Evolutionary conservation across 1,140 invertebrate genomes (phyloP), one percentile per base, ranked within the genome.

Genomic region (Dendrolimus punctatus): DNA sequence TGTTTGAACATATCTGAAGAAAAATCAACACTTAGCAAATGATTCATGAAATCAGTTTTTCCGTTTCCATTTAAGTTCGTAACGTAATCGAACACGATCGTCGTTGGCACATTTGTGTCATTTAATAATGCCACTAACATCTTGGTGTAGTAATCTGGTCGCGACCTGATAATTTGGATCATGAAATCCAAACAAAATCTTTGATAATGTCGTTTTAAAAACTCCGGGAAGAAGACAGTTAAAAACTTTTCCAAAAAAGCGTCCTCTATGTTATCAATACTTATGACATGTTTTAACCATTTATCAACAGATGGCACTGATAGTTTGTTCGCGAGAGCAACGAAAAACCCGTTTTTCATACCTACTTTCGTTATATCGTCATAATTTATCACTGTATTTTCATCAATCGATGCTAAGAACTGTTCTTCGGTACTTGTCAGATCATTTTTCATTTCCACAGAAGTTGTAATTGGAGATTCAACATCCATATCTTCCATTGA

Each of bases 61-160:
- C 64, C 48, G 1, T 51, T 42, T 37, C 40, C 37, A 40, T 67
- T 63, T 51, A 76, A 53, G 5, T 47, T 65, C 4, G 53, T 39
- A 9, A 72, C 39, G 43, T 68, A 76, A 49, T 75, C 71, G 50
- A 68, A 58, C 10, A 81, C 39, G 8, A 76, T 36, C 23, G 49
- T 64, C 42, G 41, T 60, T 23, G 62, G 47, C 36, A 75, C 51
- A 0, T 71, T 57, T 6, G 39, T 23, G 48, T 71, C 60, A 55
- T 64, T 64, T 2, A 77, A 45, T n/a, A 80, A n/a, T 4, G 51
- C 46, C 41, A 49, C 39, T 5, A 78, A 53, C 6, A 76, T 37
- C 38, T 40, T 40, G 53, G 62, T 60, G 51, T 69, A 71, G 6
- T 44, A 23, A 8, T 47, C 36, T 23, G 58, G 49, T 44, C 66